phyloP scores from a whole-genome alignment of 2,113 vertebrate species.

The Melierax canorus region DNA sequence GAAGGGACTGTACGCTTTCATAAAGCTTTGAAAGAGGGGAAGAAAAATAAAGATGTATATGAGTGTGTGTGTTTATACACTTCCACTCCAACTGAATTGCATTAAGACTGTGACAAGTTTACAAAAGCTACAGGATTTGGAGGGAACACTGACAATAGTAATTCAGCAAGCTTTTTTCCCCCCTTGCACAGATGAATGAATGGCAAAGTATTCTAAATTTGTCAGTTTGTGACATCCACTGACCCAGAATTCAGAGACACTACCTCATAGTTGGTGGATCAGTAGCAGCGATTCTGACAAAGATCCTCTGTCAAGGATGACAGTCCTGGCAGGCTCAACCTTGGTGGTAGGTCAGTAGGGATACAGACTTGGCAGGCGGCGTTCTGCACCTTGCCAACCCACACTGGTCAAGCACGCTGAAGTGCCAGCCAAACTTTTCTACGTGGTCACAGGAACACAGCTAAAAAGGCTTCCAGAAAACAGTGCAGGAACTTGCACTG shows the following conservation, averaged over 20 bases:
- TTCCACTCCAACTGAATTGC: not conserved
- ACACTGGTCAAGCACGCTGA: not conserved
- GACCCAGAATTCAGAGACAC: constrained; percentile 69
- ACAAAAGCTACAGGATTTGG: constrained; percentile 41
- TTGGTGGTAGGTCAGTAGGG: constrained; percentile 45
- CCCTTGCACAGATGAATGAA: constrained; percentile 30
- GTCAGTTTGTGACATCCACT: constrained; percentile 63
- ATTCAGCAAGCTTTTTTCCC: not conserved
- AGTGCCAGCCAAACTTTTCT: constrained; percentile 11
- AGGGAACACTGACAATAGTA: constrained; percentile 44
- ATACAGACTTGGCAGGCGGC: constrained; percentile 36
- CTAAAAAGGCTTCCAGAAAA: constrained; percentile 26
- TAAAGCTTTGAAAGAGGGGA: not conserved
- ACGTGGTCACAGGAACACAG: not conserved
- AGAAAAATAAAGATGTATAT: not conserved
- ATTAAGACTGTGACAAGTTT: constrained; percentile 14
- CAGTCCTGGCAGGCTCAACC: constrained; percentile 49
- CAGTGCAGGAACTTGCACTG: not conserved
- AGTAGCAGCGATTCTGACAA: constrained; percentile 49
- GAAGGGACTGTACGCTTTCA: not conserved
- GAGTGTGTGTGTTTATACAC: not conserved
- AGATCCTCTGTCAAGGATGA: constrained; percentile 62
- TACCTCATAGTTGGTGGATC: constrained; percentile 60
- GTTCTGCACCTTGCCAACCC: constrained; percentile 19
- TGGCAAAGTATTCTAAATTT: constrained; percentile 58